Percentiles rank a stretch among this genome's conserved stretches.
phyloP scores from a whole-genome alignment of 2,797 vertebrate species.

The Chiloscyllium punctatum region DNA sequence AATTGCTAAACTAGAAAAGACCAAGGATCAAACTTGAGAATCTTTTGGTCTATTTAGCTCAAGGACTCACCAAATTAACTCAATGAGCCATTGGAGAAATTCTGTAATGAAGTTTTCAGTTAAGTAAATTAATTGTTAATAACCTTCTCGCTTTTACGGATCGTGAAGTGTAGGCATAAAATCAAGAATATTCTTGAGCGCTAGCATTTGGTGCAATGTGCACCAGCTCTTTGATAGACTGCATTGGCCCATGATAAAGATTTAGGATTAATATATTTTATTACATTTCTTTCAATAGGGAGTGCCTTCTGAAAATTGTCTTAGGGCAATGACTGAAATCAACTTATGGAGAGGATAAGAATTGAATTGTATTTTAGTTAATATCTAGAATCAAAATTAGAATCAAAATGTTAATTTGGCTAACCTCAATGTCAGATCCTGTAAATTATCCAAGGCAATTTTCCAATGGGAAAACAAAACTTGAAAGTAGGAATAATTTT shows the following conservation, averaged over 20 bases:
- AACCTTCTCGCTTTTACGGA: background rate
- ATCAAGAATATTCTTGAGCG: background rate
- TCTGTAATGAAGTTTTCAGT: background rate
- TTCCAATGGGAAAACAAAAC: background rate
- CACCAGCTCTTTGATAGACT: background rate
- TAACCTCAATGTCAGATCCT: background rate
- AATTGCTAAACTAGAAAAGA: background rate
- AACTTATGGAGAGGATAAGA: too few species aligned
- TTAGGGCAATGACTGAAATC: background rate
- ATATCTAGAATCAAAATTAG: background rate
- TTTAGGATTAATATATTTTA: background rate
- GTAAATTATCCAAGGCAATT: background rate
- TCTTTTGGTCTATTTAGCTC: background rate
- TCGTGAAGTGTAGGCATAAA: too few species aligned
- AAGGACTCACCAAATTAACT: background rate
- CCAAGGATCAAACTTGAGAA: too few species aligned
- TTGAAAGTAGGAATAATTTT: background rate
- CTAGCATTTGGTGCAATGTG: background rate
- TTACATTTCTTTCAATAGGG: background rate
- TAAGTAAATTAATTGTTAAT: background rate
- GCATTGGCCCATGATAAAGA: background rate
- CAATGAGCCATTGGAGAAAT: background rate
- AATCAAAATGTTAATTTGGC: conserved; percentile 24
- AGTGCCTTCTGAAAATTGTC: background rate
- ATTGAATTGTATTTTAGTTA: background rate